Evolutionary conservation across 1,140 invertebrate species (phyloP), one percentile per base, ranked within the genome.

Genomic region (Drosophila prosaltans): DNA sequence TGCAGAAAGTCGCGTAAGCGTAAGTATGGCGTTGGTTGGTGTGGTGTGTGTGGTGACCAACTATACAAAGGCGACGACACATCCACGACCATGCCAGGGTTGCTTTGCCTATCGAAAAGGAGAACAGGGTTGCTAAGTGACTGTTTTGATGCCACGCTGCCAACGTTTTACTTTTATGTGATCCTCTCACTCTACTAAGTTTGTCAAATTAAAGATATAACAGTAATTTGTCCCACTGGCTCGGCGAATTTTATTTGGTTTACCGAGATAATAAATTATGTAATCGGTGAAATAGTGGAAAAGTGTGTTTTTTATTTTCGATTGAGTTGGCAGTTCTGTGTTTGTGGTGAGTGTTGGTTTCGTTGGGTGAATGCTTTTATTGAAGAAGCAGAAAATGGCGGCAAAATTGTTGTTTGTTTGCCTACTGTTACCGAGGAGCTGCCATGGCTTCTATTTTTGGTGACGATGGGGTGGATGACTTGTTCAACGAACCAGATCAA

Each of bases 391-490:
- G 78, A 89, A 81, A 89, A 69, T 69, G 85, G 84, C 85, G 85
- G 74, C 61, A 89, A 89, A 78, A 51, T 92, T 75, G 69, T 55
- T 82, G 40, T 68, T 81, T 28, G 26, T 16, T 51, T 16, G 16
- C 10, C 16, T 55, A 54, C n/a, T 57, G 11, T 45, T 68, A 66
- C 62, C 57, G 75, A 67, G 36, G 57, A 68, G 48, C 32, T n/a
- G 26, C 21, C 40, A 91, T 91, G 89, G 61, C 81, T 58, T 88
- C 91, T 11, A 62, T 92, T 36, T 92, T 91, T 57, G 91, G 89
- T 40, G 91, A 91, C 41, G 90, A 91, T 79, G 86, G 88, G 40
- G 84, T 90, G 64, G 89, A 91, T 51, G 88, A 91, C 72, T 66
- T 92, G 5, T 74, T 91, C 30, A 91, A 90, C 58, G 90, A 81